Percentiles rank a stretch among this genome's conserved stretches.
These are phyloP conservation scores for Aromia moschata DNA, from an alignment of 2,888 invertebrate species.

Conservation along the genomic window DNA sequence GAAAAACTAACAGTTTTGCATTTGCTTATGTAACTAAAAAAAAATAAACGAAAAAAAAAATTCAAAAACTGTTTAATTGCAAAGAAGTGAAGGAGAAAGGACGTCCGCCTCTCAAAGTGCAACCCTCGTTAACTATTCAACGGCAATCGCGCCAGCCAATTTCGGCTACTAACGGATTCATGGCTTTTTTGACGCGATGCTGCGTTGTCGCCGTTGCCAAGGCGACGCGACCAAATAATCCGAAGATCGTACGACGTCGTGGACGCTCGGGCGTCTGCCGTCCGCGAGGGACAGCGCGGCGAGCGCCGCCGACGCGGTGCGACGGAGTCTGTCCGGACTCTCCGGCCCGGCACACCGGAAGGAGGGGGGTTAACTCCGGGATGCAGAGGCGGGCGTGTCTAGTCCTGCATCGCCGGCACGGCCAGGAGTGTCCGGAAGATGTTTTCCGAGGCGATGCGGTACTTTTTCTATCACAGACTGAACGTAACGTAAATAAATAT, in stretches of 20 bases:
- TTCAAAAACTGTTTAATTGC: too few species aligned
- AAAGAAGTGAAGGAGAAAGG: too few species aligned
- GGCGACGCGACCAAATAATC: conserved; percentile 38
- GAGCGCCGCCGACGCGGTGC: conserved; percentile 36
- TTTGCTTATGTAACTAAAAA: too few species aligned
- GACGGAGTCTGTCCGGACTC: conserved; percentile 41
- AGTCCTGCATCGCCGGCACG: conserved; percentile 53
- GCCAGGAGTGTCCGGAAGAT: too few species aligned
- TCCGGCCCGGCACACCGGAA: conserved; percentile 51
- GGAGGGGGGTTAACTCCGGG: conserved; percentile 53
- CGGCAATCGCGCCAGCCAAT: conserved; percentile 39
- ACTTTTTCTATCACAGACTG: too few species aligned
- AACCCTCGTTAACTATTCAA: conserved; percentile 41
- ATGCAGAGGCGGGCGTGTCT: conserved; percentile 59
- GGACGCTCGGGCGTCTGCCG: not conserved
- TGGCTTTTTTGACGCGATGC: conserved; percentile 37
- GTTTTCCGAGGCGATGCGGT: too few species aligned
- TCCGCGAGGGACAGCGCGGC: conserved; percentile 19
- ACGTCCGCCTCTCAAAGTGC: too few species aligned
- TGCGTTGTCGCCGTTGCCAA: conserved; percentile 38
- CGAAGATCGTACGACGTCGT: conserved; percentile 22
- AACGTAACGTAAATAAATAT: too few species aligned
- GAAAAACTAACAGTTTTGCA: too few species aligned
- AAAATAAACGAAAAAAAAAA: too few species aligned
- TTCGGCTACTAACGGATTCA: conserved; percentile 45